Conservation (phyloP, 2,888 invertebrate genomes). For the Oxyscelio sp. region DNA sequence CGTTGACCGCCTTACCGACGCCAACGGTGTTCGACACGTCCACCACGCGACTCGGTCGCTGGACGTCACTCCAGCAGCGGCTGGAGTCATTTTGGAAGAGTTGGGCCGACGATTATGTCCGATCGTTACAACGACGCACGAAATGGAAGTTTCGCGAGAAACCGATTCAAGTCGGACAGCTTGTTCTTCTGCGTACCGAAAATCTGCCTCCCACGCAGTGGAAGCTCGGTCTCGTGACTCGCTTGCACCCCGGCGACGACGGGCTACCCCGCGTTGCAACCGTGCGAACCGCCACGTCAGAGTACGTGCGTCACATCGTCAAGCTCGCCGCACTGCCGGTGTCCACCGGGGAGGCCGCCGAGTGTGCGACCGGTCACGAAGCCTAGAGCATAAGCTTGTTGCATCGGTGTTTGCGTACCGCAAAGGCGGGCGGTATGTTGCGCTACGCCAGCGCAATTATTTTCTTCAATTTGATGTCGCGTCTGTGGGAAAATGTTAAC, state of each 20-base stretch:
- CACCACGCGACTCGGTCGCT: not conserved
- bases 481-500: too few species aligned
- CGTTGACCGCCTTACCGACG: not conserved
- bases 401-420: too few species aligned
- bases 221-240: not conserved
- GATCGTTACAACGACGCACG: not conserved
- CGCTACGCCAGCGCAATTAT: too few species aligned
- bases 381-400: too few species aligned
- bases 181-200: not conserved
- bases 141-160: not conserved
- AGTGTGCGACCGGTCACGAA: too few species aligned
- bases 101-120: not conserved
- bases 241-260: not conserved
- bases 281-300: slow-evolving; percentile 21
- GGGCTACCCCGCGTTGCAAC: slow-evolving; percentile 26
- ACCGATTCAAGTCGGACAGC: not conserved
- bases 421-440: too few species aligned
- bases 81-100: not conserved
- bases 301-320: slow-evolving; percentile 27
- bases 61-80: not conserved
- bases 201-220: slow-evolving; percentile 3
- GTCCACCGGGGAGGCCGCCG: too few species aligned
- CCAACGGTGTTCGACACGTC: not conserved
- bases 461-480: too few species aligned
- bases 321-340: slow-evolving; percentile 23